Conservation (phyloP, 2,888 invertebrate species). For the Dichetophora obliterata region DNA sequence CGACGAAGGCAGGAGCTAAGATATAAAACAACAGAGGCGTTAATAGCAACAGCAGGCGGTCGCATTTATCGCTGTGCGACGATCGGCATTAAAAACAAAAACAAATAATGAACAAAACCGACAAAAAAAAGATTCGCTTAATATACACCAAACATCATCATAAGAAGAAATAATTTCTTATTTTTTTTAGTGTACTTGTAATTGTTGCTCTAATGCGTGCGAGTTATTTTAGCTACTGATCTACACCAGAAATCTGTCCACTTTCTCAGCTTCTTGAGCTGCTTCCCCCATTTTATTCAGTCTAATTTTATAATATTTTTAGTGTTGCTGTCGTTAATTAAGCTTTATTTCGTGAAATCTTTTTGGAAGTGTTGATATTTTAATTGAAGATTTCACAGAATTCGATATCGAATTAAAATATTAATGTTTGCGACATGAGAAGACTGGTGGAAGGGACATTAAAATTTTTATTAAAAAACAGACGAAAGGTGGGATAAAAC, state of each 20-base stretch:
- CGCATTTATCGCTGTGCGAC: slow-evolving; percentile 39
- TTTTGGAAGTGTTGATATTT: neutral
- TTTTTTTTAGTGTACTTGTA: neutral
- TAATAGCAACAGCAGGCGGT: slow-evolving; percentile 51
- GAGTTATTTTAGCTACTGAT: too few relatives aligned
- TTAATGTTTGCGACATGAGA: neutral
- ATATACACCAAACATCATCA: neutral
- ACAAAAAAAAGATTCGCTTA: slow-evolving; percentile 10
- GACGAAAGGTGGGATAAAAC: too few relatives aligned
- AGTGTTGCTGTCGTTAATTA: neutral
- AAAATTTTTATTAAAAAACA: too few relatives aligned
- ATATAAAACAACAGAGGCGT: slow-evolving; percentile 49
- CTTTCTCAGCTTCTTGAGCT: too few relatives aligned
- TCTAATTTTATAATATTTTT: neutral
- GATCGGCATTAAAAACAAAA: slow-evolving; percentile 25
- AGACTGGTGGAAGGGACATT: too few relatives aligned
- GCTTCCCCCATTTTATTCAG: too few relatives aligned
- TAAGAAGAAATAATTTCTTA: neutral
- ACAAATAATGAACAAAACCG: neutral
- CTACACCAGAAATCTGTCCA: too few relatives aligned
- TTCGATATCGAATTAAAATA: slow-evolving; percentile 5
- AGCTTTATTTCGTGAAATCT: neutral
- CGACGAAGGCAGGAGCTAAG: neutral
- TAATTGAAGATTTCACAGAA: neutral
- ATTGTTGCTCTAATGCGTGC: neutral